Base-by-base conservation (phyloP, 2,888 invertebrate species). In the Pandemis cinnamomeana region DNA sequence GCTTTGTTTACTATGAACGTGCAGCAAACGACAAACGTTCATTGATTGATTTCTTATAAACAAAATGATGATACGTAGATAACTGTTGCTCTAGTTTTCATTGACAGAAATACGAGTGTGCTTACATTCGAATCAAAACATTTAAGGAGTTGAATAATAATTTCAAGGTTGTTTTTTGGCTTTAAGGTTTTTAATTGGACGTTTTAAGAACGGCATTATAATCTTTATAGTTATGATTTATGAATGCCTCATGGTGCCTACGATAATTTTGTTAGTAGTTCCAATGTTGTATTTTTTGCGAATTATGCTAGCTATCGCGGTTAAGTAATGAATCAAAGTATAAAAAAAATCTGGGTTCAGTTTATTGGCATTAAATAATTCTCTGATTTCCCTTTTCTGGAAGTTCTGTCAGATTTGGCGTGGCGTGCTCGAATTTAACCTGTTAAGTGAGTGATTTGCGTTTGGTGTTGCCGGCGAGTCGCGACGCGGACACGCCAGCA, bases 401-500 rank as follows among this genome's bases (percentile, higher is more conserved):
- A 58, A 27, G 27, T 27, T 58, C 27, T 10, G 20, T 20, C 8
- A 20, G 7, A 8, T 42, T 61, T 41, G 61, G 6, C n/a, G n/a
- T 42, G n/a, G 2, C 42, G 42, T 41, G n/a, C 7, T 61, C 67
- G 66, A 67, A 55, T 20, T 66, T 66, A 60, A 67, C 71, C 60
- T 48, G 71, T 61, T 61, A 41, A 53, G 8, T 61, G 42, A 51
- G 67, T 53, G 51, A 71, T 51, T 72, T 61, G 51, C 51, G 42
- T 63, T 44, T 15, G 44, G 63, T 63, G 63, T 51, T 61, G 42
- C 42, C 41, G 58, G 69, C 63, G 64, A 44, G 64, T 67, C 64
- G 61, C 70, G 66, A 67, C 81, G 82, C 80, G 69, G 69, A 66
- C 80, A 83, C 82, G 83, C 81, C 82, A 79, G 83, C 82, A 82